Evolutionary conservation across 2,113 vertebrate species (phyloP).

Genomic region (Microcebus lehilahytsara): DNA sequence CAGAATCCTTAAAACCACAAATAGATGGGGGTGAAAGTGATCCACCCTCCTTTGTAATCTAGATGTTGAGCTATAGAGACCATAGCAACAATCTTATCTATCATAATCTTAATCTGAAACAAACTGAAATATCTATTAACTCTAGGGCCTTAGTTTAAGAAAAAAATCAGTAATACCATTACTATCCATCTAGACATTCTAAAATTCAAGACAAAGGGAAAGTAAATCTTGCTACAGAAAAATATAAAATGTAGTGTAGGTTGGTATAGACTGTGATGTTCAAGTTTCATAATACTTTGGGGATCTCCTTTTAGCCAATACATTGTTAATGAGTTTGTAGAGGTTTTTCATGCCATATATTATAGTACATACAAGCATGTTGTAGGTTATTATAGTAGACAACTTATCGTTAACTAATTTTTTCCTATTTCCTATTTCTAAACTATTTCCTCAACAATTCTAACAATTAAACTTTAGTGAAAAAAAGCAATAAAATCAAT

Average conservation of each 20-base stretch:
- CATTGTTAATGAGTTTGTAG: neutral
- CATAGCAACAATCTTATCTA: neutral
- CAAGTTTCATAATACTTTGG: neutral
- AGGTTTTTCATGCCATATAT: neutral
- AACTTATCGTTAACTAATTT: neutral
- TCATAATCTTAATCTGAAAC: neutral
- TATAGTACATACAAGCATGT: neutral
- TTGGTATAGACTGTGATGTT: neutral
- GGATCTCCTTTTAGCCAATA: neutral
- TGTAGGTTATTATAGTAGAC: neutral
- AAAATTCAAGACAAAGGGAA: neutral
- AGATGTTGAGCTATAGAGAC: neutral
- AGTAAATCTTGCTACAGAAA: constrained; percentile 5
- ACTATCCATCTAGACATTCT: neutral
- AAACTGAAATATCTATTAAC: neutral
- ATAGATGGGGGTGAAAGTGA: neutral
- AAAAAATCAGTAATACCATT: neutral
- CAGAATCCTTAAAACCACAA: neutral
- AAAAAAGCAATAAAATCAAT: constrained; percentile 9
- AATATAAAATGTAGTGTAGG: neutral
- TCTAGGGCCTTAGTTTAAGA: neutral
- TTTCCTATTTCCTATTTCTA: too few species aligned
- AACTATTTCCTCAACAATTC: neutral
- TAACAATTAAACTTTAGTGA: neutral
- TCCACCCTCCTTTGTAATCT: neutral